phyloP scores from a whole-genome alignment of 30 jellyfish, hydroid and myxozoan genomes.

The Hydractinia symbiolongicarpus region DNA sequence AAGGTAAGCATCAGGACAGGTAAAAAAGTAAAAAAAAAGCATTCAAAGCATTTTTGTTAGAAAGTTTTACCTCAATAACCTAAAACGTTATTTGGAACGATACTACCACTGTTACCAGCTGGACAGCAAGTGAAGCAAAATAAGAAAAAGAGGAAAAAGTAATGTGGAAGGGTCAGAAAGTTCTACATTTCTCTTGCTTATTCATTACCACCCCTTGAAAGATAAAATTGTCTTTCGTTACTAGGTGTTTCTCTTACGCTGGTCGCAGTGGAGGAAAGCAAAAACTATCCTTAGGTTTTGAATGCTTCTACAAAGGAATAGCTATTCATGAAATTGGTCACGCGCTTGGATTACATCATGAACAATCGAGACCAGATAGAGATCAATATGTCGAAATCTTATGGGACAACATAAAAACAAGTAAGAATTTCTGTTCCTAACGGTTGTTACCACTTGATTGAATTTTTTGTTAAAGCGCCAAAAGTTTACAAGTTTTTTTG shows the following conservation, averaged over 20 bases:
- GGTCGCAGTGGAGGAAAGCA: conserved; percentile 85
- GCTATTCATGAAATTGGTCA: conserved; percentile 94
- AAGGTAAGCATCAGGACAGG: too few species aligned
- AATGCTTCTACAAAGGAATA: conserved; percentile 68
- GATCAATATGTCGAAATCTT: conserved; percentile 62
- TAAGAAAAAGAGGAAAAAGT: too few species aligned
- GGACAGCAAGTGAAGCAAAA: too few species aligned
- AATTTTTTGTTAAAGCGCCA: neutral
- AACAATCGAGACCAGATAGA: conserved; percentile 90
- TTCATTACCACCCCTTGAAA: too few species aligned
- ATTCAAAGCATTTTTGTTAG: too few species aligned
- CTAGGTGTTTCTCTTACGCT: conserved; percentile 81
- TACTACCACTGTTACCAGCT: too few species aligned
- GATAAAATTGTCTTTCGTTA: neutral
- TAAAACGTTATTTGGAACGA: too few species aligned
- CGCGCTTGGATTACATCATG: conserved; percentile 77
- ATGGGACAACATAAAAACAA: conserved; percentile 71
- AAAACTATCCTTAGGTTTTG: conserved; percentile 71
- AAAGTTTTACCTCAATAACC: too few species aligned
- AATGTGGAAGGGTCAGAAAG: too few species aligned
- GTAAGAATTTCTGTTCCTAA: conserved; percentile 13
- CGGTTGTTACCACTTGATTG: neutral
- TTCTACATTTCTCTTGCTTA: too few species aligned
- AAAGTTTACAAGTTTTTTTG: neutral
- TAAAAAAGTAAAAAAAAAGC: too few species aligned